A percentile compares a stretch with the other conserved stretches of the same genome.
Evolutionary conservation across 2,888 invertebrate species (phyloP).

Genomic region (Apodemia duryi): DNA sequence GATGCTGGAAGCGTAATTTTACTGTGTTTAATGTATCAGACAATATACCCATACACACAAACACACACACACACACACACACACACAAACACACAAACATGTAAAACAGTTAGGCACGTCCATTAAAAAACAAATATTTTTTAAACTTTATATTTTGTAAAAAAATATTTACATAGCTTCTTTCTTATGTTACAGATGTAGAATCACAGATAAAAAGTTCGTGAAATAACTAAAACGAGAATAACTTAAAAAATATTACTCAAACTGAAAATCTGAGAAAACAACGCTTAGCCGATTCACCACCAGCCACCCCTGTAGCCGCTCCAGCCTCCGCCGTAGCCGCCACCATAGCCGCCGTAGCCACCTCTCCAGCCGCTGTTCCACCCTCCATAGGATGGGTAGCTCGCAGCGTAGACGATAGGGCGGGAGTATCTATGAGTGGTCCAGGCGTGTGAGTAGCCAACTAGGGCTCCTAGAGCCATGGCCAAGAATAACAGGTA

Average conservation of each 20-base stretch:
- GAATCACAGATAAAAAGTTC: constrained; percentile 3
- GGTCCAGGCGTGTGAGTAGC: constrained; percentile 37
- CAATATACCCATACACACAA: background rate
- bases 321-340: constrained; percentile 30
- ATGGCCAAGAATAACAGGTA: constrained; percentile 38
- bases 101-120: background rate
- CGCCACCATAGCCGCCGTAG: constrained; percentile 22
- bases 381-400: constrained; percentile 18
- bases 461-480: constrained; percentile 36
- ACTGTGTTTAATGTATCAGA: background rate
- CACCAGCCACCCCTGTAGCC: constrained; percentile 31
- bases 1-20: too few relatives aligned
- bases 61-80: too few relatives aligned
- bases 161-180: constrained; percentile 7
- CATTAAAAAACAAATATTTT: background rate
- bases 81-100: too few relatives aligned
- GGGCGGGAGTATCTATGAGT: constrained; percentile 23
- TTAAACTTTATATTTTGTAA: background rate
- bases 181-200: background rate
- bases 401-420: constrained; percentile 10
- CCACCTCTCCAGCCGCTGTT: constrained; percentile 27
- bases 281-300: constrained; percentile 17
- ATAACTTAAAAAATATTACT: background rate
- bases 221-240: background rate
- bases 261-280: background rate